Evolutionary conservation across 2,888 invertebrate genomes (phyloP).

Genomic region (Erannis defoliaria): DNA sequence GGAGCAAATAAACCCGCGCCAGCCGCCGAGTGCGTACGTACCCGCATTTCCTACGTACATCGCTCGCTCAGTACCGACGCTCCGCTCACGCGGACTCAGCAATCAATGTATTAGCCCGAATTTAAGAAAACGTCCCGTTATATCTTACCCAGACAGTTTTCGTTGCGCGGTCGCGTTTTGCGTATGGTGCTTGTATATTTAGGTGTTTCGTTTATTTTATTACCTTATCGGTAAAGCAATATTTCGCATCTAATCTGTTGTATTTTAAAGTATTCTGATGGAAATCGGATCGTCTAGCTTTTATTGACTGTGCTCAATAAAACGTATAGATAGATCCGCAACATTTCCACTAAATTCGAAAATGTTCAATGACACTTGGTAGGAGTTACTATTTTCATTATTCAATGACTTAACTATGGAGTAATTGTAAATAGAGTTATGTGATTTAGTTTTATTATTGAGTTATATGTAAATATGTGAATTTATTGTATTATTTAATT

Average conservation of each 20-base stretch:
- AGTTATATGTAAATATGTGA: slow-evolving; percentile 81
- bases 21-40: slow-evolving; percentile 32
- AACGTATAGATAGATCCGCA: slow-evolving; percentile 48
- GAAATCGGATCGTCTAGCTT: slow-evolving; percentile 63
- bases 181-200: slow-evolving; percentile 77
- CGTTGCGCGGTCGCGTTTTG: slow-evolving; percentile 75
- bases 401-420: slow-evolving; percentile 44
- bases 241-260: slow-evolving; percentile 51
- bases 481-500: slow-evolving; percentile 75
- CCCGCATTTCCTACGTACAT: slow-evolving; percentile 46
- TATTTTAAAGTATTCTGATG: slow-evolving; percentile 47
- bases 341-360: slow-evolving; percentile 37
- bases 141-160: slow-evolving; percentile 49
- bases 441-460: slow-evolving; percentile 75
- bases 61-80: slow-evolving; percentile 51
- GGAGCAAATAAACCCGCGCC: slow-evolving; percentile 73
- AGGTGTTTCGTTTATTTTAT: slow-evolving; percentile 58
- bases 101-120: slow-evolving; percentile 70
- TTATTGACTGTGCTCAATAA: slow-evolving; percentile 65
- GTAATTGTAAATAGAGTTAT: slow-evolving; percentile 77
- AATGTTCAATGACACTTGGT: slow-evolving; percentile 43
- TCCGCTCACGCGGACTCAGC: slow-evolving; percentile 51
- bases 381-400: slow-evolving; percentile 46
- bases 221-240: slow-evolving; percentile 60
- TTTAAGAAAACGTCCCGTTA: slow-evolving; percentile 66